Conservation (phyloP, 2,888 invertebrate species). For the Drosophila putrida region DNA sequence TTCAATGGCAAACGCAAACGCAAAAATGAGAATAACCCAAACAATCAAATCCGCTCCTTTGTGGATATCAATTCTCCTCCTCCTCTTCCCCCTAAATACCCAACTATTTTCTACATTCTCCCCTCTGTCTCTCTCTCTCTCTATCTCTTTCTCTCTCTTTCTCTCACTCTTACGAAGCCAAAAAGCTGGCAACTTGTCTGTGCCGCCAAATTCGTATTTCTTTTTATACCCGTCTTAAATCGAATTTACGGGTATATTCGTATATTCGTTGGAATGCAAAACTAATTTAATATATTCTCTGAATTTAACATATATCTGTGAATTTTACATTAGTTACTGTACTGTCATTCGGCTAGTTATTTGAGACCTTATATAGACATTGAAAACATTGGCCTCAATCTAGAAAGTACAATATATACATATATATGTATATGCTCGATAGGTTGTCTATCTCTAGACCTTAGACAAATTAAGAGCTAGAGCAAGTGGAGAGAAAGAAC, state of each 20-base stretch:
- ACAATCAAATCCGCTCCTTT: constrained; percentile 36
- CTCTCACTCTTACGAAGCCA: neutral
- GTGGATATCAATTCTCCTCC: neutral
- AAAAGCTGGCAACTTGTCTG: constrained; percentile 51
- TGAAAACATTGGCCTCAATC: no score
- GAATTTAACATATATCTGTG: no score
- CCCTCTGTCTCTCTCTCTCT: neutral
- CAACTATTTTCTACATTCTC: neutral
- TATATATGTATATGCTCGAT: no score
- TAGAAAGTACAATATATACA: no score
- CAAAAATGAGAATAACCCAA: constrained; percentile 51
- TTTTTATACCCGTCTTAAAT: no score
- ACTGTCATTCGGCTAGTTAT: no score
- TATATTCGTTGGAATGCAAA: neutral
- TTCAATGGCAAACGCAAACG: constrained; percentile 49
- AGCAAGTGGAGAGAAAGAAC: no score
- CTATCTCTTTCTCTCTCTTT: neutral
- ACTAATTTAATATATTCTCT: no score
- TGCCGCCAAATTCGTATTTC: constrained; percentile 36
- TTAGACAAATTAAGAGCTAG: no score
- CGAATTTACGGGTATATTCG: neutral
- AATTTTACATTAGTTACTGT: no score
- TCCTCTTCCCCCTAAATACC: neutral
- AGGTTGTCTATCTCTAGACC: no score
- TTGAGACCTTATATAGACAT: no score